These are phyloP conservation scores for Mionectes olivaceus DNA, from an alignment of 2,797 vertebrate species.

Conservation along the genomic window DNA sequence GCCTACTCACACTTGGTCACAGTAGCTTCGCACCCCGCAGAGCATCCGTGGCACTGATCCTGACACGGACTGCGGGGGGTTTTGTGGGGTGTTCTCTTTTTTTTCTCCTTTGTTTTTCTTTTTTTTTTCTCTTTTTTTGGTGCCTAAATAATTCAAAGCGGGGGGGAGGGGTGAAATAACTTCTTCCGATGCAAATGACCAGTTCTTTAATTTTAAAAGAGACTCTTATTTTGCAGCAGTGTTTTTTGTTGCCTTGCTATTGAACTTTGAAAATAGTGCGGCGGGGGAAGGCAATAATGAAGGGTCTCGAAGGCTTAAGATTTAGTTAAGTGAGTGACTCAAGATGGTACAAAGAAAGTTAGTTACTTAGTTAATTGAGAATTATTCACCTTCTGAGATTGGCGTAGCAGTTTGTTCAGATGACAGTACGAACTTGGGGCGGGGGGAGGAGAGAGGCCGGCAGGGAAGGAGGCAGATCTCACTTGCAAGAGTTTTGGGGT, in stretches of 20 bases:
- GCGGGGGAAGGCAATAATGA: constrained; percentile 54
- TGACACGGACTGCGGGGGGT: neutral
- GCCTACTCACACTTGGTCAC: neutral
- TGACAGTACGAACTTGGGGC: constrained; percentile 16
- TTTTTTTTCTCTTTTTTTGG: neutral
- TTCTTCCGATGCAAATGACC: constrained; percentile 24
- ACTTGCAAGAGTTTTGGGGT: neutral
- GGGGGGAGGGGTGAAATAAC: neutral
- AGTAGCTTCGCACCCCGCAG: neutral
- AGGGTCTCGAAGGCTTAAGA: constrained; percentile 51
- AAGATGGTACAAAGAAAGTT: constrained; percentile 50
- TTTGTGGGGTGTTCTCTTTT: neutral
- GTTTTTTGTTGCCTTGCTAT: constrained; percentile 60
- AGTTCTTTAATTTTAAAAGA: constrained; percentile 56
- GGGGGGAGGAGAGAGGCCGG: constrained; percentile 23
- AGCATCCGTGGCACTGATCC: neutral
- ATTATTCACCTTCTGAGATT: constrained; percentile 61
- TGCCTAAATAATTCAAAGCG: neutral
- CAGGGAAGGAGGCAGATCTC: neutral
- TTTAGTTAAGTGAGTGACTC: constrained; percentile 54
- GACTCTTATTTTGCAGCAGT: constrained; percentile 79
- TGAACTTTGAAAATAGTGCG: constrained; percentile 72
- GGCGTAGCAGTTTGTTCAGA: constrained; percentile 24
- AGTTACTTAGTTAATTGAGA: constrained; percentile 65
- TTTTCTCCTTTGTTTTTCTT: too few species aligned